Base-by-base conservation (phyloP, 2,113 vertebrate species). In the Hydropotes inermis region DNA sequence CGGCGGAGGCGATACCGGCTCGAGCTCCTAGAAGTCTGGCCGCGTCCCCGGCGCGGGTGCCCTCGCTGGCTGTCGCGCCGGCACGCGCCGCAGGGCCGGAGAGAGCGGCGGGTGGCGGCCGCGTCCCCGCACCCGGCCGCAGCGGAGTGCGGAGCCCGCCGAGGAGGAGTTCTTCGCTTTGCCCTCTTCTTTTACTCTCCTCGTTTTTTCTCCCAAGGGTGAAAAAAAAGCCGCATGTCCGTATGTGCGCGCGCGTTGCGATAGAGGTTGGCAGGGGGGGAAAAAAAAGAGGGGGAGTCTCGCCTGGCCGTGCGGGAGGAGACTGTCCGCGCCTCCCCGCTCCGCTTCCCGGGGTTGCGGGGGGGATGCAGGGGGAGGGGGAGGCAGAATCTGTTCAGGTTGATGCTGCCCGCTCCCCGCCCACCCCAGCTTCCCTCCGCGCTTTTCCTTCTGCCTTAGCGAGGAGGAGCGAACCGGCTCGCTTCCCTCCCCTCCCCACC, bases 301-400 rank as follows among this genome's bases (percentile, higher is more conserved):
- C 81, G 95, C 91, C 93, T 82, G 93, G 86, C 91, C n/a, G 28
- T 94, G 97, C 97, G 89, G 93, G 94, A 96, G 95, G 96, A 95
- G 97, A 50, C 87, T 54, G 88, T 89, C 95, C 84, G 97, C 76
- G 88, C 96, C 96, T 95, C 88, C 95, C 97, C 27, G 87, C 98
- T 95, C 94, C 60, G 98, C 97, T 98, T 97, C 92, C 98, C 98
- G 19, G 47, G 39, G 39, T 23, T 9, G 60, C 50, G 39, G 16
- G 97, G 97, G 97, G 89, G 82, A 87, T 13, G 14, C 23, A 5
- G 60, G 47, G 47, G 90, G 57, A 70, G 39, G 97, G 97, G 98
- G 87, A 83, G 98, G 97, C 93, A 95, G 98, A 98, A 98, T 98
- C 98, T 88, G 97, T 67, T 82, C 97, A 54, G 97, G 97, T 95